Conservation (phyloP, 2,797 vertebrate genomes). For the Rhyacichthys aspro region DNA sequence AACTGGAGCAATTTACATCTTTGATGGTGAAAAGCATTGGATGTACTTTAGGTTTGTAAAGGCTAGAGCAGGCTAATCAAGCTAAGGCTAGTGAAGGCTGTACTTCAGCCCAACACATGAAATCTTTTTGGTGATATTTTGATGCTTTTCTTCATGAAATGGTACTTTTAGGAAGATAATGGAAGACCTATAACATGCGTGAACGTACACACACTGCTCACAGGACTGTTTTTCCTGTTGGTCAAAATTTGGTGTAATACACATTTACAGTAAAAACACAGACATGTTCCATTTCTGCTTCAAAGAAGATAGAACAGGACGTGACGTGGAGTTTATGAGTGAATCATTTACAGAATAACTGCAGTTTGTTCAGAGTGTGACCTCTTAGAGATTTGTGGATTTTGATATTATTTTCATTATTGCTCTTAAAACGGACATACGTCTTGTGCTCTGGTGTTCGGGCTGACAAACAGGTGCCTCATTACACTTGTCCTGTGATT, state of each 20-base stretch:
- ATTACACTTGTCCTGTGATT: slow-evolving; percentile 2
- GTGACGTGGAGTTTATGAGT: slow-evolving; percentile 3
- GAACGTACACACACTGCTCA: slow-evolving; percentile 11
- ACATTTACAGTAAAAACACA: neutral
- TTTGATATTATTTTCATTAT: slow-evolving; percentile 55
- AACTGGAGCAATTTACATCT: slow-evolving; percentile 46
- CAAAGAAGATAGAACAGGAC: neutral
- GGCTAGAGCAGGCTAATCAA: slow-evolving; percentile 64
- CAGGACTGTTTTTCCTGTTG: slow-evolving; percentile 11
- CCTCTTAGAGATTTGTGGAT: slow-evolving; percentile 18
- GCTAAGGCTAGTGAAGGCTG: slow-evolving; percentile 65
- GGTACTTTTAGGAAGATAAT: slow-evolving; percentile 36
- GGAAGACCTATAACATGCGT: slow-evolving; percentile 69
- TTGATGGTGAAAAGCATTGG: slow-evolving; percentile 29
- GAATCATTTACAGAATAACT: slow-evolving; percentile 12
- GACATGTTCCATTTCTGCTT: neutral
- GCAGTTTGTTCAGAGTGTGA: slow-evolving; percentile 1
- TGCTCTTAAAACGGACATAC: slow-evolving; percentile 62
- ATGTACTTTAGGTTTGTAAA: slow-evolving; percentile 41
- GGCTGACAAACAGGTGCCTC: neutral
- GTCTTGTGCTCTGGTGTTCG: slow-evolving; percentile 45
- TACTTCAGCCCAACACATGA: slow-evolving; percentile 32
- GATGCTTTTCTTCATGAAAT: slow-evolving; percentile 12
- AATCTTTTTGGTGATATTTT: neutral
- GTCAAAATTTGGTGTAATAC: too few species aligned